A percentile compares a stretch with the other conserved stretches of the same genome.
Evolutionary conservation across 2,797 vertebrate genomes (phyloP).

Genomic region (Ambastaia sidthimunki): DNA sequence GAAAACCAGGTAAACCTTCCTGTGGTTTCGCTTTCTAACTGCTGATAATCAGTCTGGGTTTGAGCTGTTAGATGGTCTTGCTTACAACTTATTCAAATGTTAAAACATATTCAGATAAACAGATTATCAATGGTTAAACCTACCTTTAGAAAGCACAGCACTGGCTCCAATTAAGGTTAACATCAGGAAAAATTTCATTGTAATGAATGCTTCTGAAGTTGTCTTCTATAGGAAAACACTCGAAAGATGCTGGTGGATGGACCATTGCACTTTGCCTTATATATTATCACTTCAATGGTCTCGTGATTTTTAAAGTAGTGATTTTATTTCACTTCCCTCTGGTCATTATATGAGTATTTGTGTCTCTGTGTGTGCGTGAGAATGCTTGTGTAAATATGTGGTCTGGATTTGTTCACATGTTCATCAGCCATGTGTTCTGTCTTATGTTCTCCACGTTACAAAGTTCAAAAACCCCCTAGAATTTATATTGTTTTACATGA

Average conservation of each 20-base stretch:
- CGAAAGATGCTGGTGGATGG: not conserved
- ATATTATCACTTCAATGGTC: constrained; percentile 61
- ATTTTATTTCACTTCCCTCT: constrained; percentile 66
- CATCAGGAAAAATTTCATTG: constrained; percentile 69
- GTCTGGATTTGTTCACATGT: constrained; percentile 57
- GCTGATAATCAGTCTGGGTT: too few relatives aligned
- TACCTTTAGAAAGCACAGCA: constrained; percentile 48
- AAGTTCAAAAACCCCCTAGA: constrained; percentile 25
- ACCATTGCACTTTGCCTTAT: constrained; percentile 21
- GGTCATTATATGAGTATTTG: constrained; percentile 12
- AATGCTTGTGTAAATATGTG: constrained; percentile 52
- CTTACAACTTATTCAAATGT: not conserved
- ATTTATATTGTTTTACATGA: not conserved
- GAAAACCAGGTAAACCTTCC: too few relatives aligned
- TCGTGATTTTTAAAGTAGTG: constrained; percentile 62
- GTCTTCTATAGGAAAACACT: not conserved
- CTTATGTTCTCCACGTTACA: constrained; percentile 19
- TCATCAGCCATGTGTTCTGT: constrained; percentile 35
- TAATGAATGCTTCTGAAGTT: constrained; percentile 23
- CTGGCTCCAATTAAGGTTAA: constrained; percentile 57
- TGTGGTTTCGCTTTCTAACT: too few relatives aligned
- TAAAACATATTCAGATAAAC: not conserved
- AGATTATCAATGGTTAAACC: constrained; percentile 32
- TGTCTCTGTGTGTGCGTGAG: constrained; percentile 11
- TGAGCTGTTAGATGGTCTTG: not conserved